Evolutionary conservation across 1,140 invertebrate species (phyloP), one percentile per base, ranked within the genome.

Genomic region (Cherax destructor): DNA sequence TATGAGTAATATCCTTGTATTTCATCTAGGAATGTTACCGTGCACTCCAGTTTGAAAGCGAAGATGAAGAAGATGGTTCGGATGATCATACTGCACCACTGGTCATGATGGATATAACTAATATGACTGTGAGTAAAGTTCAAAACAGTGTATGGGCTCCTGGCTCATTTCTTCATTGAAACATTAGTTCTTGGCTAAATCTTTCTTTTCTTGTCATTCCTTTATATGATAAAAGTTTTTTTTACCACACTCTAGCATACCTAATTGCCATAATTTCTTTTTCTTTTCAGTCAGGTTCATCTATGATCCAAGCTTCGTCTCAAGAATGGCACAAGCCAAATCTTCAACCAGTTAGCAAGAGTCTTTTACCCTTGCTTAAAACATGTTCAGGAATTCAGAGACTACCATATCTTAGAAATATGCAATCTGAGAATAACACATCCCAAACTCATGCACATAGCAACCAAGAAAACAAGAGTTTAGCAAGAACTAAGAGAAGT

Each of bases 41-140:
- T 59, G 30, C 49, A 81, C 79, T 81, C 10, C 49, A 56, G 79
- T 81, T 81, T 56, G 79, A 81, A 41, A 81, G 79, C 56, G 79
- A 21, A 56, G 79, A 81, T 81, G 79, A 81, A 81, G 79, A 50
- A 13, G 79, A 81, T 13, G 50, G 24, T 56, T 30, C 49, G 10
- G 79, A 81, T 7, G 47, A 59, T 81, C 47, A 49, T n/a, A 81
- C 79, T 5, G 79, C 11, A 81, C 79, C 79, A 24, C 50, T 81
- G 79, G 24, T n/a, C 47, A 56, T 81, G 79, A 81, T 81, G 79
- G 79, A 81, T 24, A 81, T 81, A 7, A 56, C 79, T 9, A 56
- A n/a, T 59, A 59, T 81, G 50, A 59, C 56, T 81, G 79, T 81
- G 47, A 81, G 79, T 81, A 56, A 56, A 10, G 13, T 56, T 56